Evolutionary conservation across 64 coral and sea anemone species (phyloP).

Genomic region (Montipora cactus): DNA sequence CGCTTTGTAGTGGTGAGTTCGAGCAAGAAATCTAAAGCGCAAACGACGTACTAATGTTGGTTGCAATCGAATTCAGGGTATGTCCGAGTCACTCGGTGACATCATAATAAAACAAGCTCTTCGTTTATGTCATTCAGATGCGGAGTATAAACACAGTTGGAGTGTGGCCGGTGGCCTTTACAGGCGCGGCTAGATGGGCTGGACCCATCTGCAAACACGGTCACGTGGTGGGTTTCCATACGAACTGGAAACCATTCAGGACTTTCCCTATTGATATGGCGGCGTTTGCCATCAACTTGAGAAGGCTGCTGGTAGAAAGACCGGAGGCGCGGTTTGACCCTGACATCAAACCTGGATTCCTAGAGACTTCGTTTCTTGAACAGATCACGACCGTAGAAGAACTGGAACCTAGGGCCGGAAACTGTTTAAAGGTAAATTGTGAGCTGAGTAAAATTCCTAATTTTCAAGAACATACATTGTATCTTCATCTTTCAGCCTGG

Average conservation of each 20-base stretch:
- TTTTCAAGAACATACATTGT: background rate
- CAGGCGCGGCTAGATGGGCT: conserved; percentile 87
- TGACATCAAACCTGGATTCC: conserved; percentile 73
- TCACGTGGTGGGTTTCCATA: conserved; percentile 86
- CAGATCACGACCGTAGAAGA: conserved; percentile 69
- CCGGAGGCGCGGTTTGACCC: conserved; percentile 69
- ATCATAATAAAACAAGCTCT: too few species aligned
- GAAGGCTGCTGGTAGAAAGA: conserved; percentile 50
- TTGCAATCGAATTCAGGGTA: too few species aligned
- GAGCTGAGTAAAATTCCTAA: too few species aligned
- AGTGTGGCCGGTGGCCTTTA: conserved; percentile 97
- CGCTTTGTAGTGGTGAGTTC: too few species aligned
- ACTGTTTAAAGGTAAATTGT: conserved; percentile 82
- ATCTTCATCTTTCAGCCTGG: too few species aligned
- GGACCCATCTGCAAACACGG: conserved; percentile 89
- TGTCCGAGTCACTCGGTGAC: too few species aligned
- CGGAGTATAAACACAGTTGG: conserved; percentile 75
- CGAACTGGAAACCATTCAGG: conserved; percentile 87
- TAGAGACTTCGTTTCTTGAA: conserved; percentile 85
- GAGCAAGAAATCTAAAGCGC: too few species aligned
- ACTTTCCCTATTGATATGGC: conserved; percentile 97
- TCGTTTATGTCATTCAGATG: conserved; percentile 62
- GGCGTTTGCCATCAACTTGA: conserved; percentile 89
- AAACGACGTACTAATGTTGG: too few species aligned
- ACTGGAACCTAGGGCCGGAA: conserved; percentile 76